These are phyloP conservation scores for Monodelphis domestica DNA, from an alignment of 2,797 vertebrate genomes.

Conservation along the genomic window DNA sequence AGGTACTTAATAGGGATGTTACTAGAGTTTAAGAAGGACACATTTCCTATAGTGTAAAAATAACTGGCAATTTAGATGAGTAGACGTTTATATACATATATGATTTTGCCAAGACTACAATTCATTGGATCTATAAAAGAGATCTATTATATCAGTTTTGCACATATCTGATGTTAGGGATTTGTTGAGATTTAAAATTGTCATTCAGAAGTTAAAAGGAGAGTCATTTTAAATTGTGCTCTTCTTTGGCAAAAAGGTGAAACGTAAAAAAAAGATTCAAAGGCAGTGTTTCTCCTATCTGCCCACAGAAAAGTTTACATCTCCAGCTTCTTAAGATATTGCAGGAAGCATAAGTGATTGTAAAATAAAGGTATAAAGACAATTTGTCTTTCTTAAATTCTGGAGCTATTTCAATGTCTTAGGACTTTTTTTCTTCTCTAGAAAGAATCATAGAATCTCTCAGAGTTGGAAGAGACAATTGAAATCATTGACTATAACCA, in stretches of 20 bases:
- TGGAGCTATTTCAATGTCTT: not conserved
- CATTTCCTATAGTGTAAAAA: conserved; percentile 3
- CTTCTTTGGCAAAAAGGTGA: not conserved
- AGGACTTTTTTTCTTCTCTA: not conserved
- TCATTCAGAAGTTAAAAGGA: conserved; percentile 24
- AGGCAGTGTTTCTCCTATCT: not conserved
- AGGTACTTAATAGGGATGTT: conserved; percentile 10
- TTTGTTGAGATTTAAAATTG: conserved; percentile 14
- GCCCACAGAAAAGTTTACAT: not conserved
- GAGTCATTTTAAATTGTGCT: not conserved
- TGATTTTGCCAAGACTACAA: not conserved
- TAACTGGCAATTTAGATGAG: conserved; percentile 10
- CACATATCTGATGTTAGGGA: not conserved
- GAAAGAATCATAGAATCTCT: not conserved
- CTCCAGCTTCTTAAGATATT: not conserved
- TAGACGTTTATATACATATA: not conserved
- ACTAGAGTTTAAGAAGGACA: conserved; percentile 30
- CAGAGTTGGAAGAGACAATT: not conserved
- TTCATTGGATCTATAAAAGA: conserved; percentile 24
- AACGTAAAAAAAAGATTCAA: not conserved
- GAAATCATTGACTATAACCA: not conserved
- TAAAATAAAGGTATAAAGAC: not conserved
- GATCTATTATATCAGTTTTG: conserved; percentile 11
- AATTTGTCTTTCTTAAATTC: too few species aligned
- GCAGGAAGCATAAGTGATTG: not conserved